Percentiles rank a stretch among this genome's conserved stretches.
Evolutionary conservation across 2,113 vertebrate genomes (phyloP).

Genomic region (Ivindomyrus marchei): DNA sequence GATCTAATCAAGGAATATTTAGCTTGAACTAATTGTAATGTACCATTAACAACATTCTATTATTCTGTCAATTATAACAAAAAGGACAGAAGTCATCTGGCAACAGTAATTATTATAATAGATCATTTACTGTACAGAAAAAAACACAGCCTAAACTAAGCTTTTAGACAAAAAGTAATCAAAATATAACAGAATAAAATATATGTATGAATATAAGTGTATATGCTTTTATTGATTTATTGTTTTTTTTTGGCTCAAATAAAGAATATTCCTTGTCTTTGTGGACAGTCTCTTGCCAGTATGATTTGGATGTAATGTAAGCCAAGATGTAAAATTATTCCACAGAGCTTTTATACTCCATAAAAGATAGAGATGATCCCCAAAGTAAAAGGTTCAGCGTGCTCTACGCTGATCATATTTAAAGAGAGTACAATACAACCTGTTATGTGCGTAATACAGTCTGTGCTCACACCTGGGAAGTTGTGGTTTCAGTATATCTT

Average conservation of each 20-base stretch:
- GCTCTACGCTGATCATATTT: not conserved
- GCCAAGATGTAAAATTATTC: not conserved
- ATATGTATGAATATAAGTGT: not conserved
- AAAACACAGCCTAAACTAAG: not conserved
- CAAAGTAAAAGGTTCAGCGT: not conserved
- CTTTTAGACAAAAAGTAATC: not conserved
- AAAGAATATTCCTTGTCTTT: not conserved
- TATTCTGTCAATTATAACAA: not conserved
- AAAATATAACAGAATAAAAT: not conserved
- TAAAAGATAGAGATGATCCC: not conserved
- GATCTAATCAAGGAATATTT: not conserved
- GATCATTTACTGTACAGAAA: not conserved
- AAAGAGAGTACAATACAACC: slow-evolving; percentile 7
- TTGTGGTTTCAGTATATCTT: slow-evolving; percentile 31
- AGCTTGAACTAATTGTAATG: not conserved
- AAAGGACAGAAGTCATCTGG: not conserved
- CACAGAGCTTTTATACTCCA: not conserved
- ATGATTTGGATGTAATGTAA: not conserved
- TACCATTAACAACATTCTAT: not conserved
- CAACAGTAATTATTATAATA: not conserved
- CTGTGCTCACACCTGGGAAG: slow-evolving; percentile 39
- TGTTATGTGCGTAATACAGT: slow-evolving; percentile 41
- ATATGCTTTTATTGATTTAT: not conserved
- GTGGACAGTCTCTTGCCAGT: not conserved
- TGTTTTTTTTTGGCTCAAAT: not conserved